A percentile compares a stretch with the other conserved stretches of the same genome.
These are phyloP conservation scores for Caenorhabditis remanei DNA, from an alignment of 1,140 invertebrate species.

Conservation along the genomic window DNA sequence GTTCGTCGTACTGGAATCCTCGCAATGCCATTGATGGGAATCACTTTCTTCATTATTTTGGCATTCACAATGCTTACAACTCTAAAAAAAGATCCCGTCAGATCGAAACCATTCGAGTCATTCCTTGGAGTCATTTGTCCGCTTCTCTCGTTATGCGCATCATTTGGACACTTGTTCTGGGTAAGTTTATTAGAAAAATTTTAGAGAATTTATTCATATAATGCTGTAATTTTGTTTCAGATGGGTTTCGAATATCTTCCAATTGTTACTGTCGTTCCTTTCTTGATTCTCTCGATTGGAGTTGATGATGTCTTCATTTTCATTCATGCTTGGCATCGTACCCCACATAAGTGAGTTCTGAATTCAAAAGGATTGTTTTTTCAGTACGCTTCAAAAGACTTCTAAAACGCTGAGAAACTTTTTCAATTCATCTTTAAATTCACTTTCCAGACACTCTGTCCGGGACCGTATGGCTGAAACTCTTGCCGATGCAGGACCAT, in stretches of 20 bases:
- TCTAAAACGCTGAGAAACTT: neutral
- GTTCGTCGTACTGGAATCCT: constrained; percentile 75
- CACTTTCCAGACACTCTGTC: constrained; percentile 41
- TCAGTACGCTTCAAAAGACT: neutral
- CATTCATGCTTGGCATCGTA: constrained; percentile 74
- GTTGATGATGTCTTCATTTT: constrained; percentile 78
- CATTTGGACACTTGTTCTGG: constrained; percentile 76
- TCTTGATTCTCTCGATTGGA: constrained; percentile 76
- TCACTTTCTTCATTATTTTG: constrained; percentile 71
- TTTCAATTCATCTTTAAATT: neutral
- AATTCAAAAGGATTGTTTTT: neutral
- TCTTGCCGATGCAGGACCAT: constrained; percentile 93
- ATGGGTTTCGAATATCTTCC: constrained; percentile 75
- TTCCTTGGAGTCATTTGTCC: constrained; percentile 75
- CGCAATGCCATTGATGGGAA: constrained; percentile 72
- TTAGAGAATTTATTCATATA: neutral
- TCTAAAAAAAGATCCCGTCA: constrained; percentile 74
- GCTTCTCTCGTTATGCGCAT: constrained; percentile 72
- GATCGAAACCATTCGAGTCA: constrained; percentile 76
- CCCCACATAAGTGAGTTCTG: constrained; percentile 62
- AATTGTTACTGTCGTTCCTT: constrained; percentile 76
- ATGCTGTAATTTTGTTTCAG: constrained; percentile 60
- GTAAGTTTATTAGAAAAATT: constrained; percentile 65
- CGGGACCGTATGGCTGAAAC: constrained; percentile 85
- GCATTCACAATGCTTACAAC: constrained; percentile 73